These are phyloP conservation scores for Physella acuta DNA, from an alignment of 1,140 invertebrate species.

Conservation along the genomic window DNA sequence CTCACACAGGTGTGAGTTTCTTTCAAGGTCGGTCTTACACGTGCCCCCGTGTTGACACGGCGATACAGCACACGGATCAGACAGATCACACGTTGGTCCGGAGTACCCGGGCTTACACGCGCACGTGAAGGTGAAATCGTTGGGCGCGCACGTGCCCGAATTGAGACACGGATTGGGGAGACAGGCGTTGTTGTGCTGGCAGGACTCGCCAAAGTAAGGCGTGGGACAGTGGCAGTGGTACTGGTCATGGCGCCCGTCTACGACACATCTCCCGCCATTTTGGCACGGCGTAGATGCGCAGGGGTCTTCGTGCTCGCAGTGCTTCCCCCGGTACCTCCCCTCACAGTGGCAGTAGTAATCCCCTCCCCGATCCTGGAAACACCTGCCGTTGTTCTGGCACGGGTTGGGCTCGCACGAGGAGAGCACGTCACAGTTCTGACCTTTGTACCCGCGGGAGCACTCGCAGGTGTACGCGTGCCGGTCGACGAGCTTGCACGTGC, in stretches of 20 bases:
- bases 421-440: background rate
- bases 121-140: background rate
- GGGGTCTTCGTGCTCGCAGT: background rate
- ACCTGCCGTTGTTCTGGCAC: slow-evolving; percentile 4
- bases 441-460: background rate
- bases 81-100: background rate
- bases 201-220: background rate
- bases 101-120: background rate
- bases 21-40: slow-evolving; percentile 6
- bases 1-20: background rate
- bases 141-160: background rate
- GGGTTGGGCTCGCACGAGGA: slow-evolving; percentile 13
- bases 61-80: background rate
- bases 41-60: slow-evolving; percentile 13
- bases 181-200: slow-evolving; percentile 5
- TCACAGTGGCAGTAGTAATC: slow-evolving; percentile 2
- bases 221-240: slow-evolving; percentile 3
- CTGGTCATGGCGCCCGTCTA: background rate
- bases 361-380: background rate
- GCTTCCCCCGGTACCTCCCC: background rate
- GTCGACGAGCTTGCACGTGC: background rate
- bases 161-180: slow-evolving; percentile 12
- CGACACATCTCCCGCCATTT: background rate
- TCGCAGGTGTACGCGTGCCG: background rate
- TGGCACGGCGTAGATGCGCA: slow-evolving; percentile 8